phyloP scores from a whole-genome alignment of 2,797 vertebrate genomes.

The Nyctibius grandis region DNA sequence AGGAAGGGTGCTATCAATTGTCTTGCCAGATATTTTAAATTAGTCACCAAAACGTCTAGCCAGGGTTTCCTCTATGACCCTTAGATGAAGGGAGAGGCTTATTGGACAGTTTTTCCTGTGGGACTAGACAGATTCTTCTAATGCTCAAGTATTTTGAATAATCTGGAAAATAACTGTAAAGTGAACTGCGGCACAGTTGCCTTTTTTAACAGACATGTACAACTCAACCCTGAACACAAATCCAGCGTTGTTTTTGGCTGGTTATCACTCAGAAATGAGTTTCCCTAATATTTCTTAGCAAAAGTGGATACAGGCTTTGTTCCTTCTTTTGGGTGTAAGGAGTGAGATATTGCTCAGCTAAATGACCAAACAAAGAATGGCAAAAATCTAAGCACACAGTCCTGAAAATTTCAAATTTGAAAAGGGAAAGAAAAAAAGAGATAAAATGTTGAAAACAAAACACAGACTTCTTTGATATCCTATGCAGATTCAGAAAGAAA shows the following conservation, averaged over 20 bases:
- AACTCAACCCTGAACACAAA: conserved; percentile 40
- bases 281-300: conserved; percentile 17
- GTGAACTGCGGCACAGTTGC: conserved; percentile 50
- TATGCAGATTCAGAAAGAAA: background rate
- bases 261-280: conserved; percentile 44
- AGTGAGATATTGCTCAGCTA: background rate
- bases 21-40: conserved; percentile 81
- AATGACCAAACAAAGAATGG: background rate
- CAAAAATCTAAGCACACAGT: background rate
- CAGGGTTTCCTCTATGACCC: conserved; percentile 82
- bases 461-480: background rate
- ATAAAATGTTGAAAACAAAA: background rate
- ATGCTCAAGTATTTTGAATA: conserved; percentile 60
- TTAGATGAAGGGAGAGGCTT: conserved; percentile 69
- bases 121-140: conserved; percentile 58
- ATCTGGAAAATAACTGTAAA: conserved; percentile 72
- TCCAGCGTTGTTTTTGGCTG: conserved; percentile 44
- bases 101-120: conserved; percentile 61
- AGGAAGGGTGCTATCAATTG: conserved; percentile 80
- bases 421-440: background rate
- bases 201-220: conserved; percentile 60
- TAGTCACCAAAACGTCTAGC: conserved; percentile 83
- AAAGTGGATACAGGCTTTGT: background rate
- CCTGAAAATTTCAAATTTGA: background rate
- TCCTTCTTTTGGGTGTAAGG: background rate